These are phyloP conservation scores for Xiphydria camelus DNA, from an alignment of 2,888 invertebrate species.

Conservation along the genomic window DNA sequence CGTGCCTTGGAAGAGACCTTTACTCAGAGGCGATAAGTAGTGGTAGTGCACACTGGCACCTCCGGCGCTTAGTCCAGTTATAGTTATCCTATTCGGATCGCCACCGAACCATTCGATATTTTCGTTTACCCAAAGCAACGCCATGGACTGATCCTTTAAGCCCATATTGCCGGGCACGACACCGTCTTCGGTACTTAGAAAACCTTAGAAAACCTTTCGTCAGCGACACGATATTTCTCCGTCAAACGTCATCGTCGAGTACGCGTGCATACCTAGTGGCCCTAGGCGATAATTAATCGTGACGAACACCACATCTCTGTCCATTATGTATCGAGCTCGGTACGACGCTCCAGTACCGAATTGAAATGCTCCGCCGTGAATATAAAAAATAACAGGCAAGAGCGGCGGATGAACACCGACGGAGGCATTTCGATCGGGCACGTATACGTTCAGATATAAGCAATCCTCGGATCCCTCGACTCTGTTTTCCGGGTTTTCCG, in stretches of 20 bases:
- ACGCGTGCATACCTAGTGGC: constrained; percentile 63
- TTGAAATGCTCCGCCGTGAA: constrained; percentile 57
- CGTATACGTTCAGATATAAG: constrained; percentile 32
- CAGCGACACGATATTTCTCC: too few relatives aligned
- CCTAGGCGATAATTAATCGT: constrained; percentile 71
- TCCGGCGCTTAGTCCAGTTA: constrained; percentile 74
- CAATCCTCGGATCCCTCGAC: constrained; percentile 31
- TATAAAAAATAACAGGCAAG: constrained; percentile 32
- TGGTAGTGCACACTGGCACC: constrained; percentile 77
- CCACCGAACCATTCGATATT: constrained; percentile 75
- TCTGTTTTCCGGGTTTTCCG: constrained; percentile 16
- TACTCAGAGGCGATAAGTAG: constrained; percentile 66
- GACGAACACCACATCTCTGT: constrained; percentile 65
- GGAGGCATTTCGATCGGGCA: constrained; percentile 2
- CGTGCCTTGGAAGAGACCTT: constrained; percentile 58
- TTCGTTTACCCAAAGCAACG: constrained; percentile 70
- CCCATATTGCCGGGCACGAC: constrained; percentile 73
- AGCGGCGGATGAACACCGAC: too few relatives aligned
- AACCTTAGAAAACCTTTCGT: too few relatives aligned
- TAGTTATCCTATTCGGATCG: constrained; percentile 69
- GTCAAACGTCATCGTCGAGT: too few relatives aligned
- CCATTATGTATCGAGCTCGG: constrained; percentile 64
- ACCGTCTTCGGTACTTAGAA: constrained; percentile 74
- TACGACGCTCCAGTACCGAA: constrained; percentile 63
- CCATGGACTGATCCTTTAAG: constrained; percentile 73